Conservation (phyloP, 2,797 vertebrate genomes). For the Huso huso region DNA sequence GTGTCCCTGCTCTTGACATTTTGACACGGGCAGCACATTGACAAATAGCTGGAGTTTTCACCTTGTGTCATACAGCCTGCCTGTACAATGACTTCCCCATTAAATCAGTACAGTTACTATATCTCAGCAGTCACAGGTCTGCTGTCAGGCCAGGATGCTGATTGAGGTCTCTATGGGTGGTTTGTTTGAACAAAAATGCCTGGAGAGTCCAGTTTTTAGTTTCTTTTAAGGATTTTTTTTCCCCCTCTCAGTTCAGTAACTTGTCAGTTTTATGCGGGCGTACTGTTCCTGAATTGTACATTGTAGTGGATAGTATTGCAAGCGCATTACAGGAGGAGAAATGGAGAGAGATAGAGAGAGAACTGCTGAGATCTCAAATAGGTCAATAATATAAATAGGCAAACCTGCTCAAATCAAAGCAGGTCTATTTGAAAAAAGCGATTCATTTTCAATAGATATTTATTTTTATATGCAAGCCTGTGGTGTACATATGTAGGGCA, state of each 20-base stretch:
- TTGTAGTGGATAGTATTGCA: neutral
- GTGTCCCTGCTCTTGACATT: too few species aligned
- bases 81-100: constrained; percentile 34
- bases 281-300: constrained; percentile 11
- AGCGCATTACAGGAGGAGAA: constrained; percentile 6
- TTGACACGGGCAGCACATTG: constrained; percentile 49
- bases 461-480: too few species aligned
- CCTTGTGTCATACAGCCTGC: neutral
- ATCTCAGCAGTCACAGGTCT: constrained; percentile 60
- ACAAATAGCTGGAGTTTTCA: constrained; percentile 17
- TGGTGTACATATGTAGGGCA: too few species aligned
- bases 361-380: too few species aligned
- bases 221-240: constrained; percentile 18
- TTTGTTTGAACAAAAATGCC: constrained; percentile 44
- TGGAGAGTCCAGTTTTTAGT: constrained; percentile 32
- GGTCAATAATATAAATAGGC: too few species aligned
- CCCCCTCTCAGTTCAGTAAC: constrained; percentile 4
- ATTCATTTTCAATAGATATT: too few species aligned
- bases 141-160: constrained; percentile 56
- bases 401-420: too few species aligned
- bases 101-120: constrained; percentile 59
- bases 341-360: neutral
- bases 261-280: constrained; percentile 12
- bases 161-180: constrained; percentile 68
- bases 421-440: too few species aligned